Base-by-base conservation (phyloP, 2,888 invertebrate genomes). In the Barypeithes pellucidus region DNA sequence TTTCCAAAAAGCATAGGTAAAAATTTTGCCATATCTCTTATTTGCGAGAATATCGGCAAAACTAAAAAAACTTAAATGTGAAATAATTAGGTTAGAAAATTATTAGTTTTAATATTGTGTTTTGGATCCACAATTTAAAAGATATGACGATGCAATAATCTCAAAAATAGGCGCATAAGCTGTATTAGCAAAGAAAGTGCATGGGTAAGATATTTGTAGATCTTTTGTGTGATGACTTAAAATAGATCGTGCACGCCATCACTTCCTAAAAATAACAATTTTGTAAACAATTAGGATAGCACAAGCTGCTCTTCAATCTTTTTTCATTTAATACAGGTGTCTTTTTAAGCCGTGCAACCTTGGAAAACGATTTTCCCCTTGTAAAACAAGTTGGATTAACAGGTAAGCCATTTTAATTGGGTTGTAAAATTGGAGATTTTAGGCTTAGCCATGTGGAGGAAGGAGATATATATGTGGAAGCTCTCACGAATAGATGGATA, bases 361-460 rank as follows among this genome's bases (percentile, higher is more conserved):
- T 57, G 54, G 54, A 57, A 57, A 57, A 57, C 54, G 18, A 57
- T 57, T 52, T 57, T 57, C 54, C 54, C 54, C 54, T 33, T 57
- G 54, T 57, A 57, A 33, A 57, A 18, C 33, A 33, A 33, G 33
- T 57, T 57, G 54, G 54, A 57, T 57, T 57, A 57, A 16, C 33
- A 57, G 54, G 54, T 57, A 57, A 57, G 54, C 54, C 54, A 57
- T 57, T 57, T 57, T 57, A 57, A 57, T 57, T 57, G 54, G 14
- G 54, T 57, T 57, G 54, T 57, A 57, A 57, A 57, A 57, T 57
- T 57, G 54, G 54, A 33, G 54, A 57, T 57, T 57, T 57, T 33
- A 18, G 36, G 16, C 33, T 57, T 12, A 57, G 33, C 33, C 54
- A 33, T 57, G 54, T 57, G 54, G 33, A 18, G 54, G 9, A 11